Base-by-base conservation (phyloP, 2,888 invertebrate species). In the Chrysolina americana region DNA sequence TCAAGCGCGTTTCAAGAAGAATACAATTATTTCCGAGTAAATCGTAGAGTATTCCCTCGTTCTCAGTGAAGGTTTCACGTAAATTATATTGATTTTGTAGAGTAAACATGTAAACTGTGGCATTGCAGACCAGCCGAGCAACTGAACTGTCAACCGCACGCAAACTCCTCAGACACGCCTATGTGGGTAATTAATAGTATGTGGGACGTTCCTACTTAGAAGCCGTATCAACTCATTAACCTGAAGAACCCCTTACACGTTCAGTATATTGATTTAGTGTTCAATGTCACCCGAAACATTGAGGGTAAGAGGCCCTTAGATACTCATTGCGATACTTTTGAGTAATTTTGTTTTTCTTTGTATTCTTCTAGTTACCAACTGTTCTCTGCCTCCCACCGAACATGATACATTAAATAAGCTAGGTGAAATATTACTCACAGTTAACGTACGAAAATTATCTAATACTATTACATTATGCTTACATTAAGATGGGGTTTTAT, bases 41-140 rank as follows among this genome's bases (percentile, higher is more conserved):
- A 59, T 36, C 36, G 59, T 36, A 15, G 59, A 28, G 59, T 59
- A 59, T 59, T 59, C 28, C 59, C 36, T 28, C 15, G 36, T 36
- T 59, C 15, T 6, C 28, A 15, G 36, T 59, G 59, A 36, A 59
- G n/a, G 36, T 74, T 68, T 65, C 63, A 70, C 56, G 56, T 69
- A 56, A 74, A 74, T 76, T 76, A 76, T 76, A 74, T 76, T 76
- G 76, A 76, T 76, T 74, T 74, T 72, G 62, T 70, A 76, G 68
- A 72, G 74, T 76, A 76, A 76, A 76, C 76, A 76, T 68, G 70
- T 76, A 59, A 63, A 76, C 63, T 74, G 65, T 72, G 73, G 74
- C 70, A 47, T 44, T 72, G 66, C 69, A 65, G 68, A 70, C 69
- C 71, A 71, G 74, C 65, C 65, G 48, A 70, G 71, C 73, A 72